These are phyloP conservation scores for Pholis gunnellus DNA, from an alignment of 2,113 vertebrate genomes.

Conservation along the genomic window DNA sequence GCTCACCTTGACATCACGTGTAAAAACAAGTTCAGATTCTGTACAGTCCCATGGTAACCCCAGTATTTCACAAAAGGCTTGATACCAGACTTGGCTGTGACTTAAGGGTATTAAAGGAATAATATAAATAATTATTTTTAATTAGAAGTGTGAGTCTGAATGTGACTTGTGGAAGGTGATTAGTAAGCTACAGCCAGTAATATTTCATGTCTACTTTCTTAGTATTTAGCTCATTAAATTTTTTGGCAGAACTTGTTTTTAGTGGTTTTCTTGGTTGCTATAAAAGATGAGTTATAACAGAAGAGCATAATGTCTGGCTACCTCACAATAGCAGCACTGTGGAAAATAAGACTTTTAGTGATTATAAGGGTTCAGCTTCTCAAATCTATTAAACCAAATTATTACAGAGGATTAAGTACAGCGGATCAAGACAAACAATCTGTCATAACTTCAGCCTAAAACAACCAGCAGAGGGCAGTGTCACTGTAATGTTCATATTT, in stretches of 20 bases:
- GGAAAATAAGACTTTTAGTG: neutral
- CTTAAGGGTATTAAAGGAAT: neutral
- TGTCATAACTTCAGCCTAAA: neutral
- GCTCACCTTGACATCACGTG: neutral
- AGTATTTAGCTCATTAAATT: neutral
- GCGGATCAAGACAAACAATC: neutral
- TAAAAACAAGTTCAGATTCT: conserved; percentile 3
- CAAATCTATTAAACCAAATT: neutral
- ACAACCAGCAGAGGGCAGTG: conserved; percentile 66
- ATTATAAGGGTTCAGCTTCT: neutral
- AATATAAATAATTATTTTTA: neutral
- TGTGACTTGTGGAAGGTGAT: neutral
- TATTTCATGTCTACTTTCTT: neutral
- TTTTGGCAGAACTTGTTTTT: neutral
- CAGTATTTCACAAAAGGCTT: neutral
- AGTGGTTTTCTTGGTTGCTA: neutral
- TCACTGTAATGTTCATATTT: conserved; percentile 1
- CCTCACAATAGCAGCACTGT: neutral
- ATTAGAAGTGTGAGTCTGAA: neutral
- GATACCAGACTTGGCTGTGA: neutral
- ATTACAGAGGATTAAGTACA: neutral
- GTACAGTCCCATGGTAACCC: neutral
- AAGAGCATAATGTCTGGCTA: neutral
- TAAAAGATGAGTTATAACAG: neutral
- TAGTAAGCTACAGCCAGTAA: neutral